Evolutionary conservation across 2,797 vertebrate genomes (phyloP), one percentile per base, ranked within the genome.

Genomic region (Brachyrhaphis roseni): DNA sequence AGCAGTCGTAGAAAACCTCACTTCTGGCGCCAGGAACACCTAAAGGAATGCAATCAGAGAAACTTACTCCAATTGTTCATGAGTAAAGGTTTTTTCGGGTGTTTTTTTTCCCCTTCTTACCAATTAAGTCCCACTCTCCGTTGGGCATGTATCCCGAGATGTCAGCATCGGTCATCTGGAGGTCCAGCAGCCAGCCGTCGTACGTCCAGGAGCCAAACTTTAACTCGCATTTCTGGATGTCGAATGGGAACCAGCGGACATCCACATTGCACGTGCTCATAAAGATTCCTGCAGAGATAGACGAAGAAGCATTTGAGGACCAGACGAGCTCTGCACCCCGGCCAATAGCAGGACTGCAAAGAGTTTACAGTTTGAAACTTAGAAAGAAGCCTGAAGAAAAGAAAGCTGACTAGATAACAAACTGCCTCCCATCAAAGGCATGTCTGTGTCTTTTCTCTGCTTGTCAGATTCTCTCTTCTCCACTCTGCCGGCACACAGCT

Each of bases 171-270:
- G 36, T 93, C 96, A 96, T 96, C 89, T 96, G 95, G 43, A 97
- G 95, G 86, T 97, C 95, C 82, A 97, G 89, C 77, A 96, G 89
- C 96, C 95, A 96, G 71, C 96, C 96, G 4, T 96, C 96, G 20
- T 93, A 96, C 1, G 95, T 96, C 96, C 96, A 97, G 0, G 96
- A 97, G 80, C 96, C 96, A 26, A 97, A 97, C 90, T 97, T 97
- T 71, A 97, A 85, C 90, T 96, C 94, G 7, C 96, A 97, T 82
- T 93, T 93, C 88, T 97, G 96, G 78, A 96, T 95, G 91, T 97
- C 96, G 15, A 97, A 97, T 5, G 96, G 96, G 81, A 97, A 97
- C 96, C 96, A 97, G 87, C 96, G 95, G 0, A 96, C 96, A 1
- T 97, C 96, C 88, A 97, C 96, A 15, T 95, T 96, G 84, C 96